phyloP scores from a whole-genome alignment of 2,113 vertebrate species.

The Percopsis transmontana region DNA sequence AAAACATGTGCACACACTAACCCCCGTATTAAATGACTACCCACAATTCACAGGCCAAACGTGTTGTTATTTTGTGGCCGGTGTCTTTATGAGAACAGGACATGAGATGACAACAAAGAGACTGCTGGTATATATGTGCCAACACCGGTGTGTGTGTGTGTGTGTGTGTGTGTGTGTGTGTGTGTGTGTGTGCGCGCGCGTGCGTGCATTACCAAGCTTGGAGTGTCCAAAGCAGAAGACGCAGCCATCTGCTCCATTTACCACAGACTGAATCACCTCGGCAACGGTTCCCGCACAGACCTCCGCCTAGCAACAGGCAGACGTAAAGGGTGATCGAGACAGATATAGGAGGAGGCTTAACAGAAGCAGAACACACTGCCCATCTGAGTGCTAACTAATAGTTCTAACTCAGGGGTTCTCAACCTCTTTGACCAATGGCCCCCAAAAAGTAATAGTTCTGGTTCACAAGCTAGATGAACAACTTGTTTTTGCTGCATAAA shows the following conservation, averaged over 20 bases:
- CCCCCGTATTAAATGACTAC: too few species aligned
- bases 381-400: too few species aligned
- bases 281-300: slow-evolving; percentile 96
- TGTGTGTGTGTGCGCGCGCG: slow-evolving; percentile 15
- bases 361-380: not conserved
- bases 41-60: slow-evolving; percentile 32
- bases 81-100: not conserved
- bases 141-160: slow-evolving; percentile 4
- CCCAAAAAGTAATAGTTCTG: too few species aligned
- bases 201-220: slow-evolving; percentile 86
- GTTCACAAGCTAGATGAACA: too few species aligned
- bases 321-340: slow-evolving; percentile 15
- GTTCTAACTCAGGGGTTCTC: too few species aligned
- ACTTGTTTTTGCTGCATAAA: too few species aligned
- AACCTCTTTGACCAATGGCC: too few species aligned
- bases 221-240: slow-evolving; percentile 99
- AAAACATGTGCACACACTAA: slow-evolving; percentile 52
- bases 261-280: slow-evolving; percentile 98
- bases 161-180: not conserved
- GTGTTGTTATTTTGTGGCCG: slow-evolving; percentile 15
- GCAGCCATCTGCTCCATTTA: slow-evolving; percentile 97
- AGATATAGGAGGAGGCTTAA: not conserved
- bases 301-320: slow-evolving; percentile 83
- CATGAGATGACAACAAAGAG: not conserved
- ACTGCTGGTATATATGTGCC: not conserved